These are phyloP conservation scores for Epinotia demarniana DNA, from an alignment of 2,888 invertebrate species.

Conservation along the genomic window DNA sequence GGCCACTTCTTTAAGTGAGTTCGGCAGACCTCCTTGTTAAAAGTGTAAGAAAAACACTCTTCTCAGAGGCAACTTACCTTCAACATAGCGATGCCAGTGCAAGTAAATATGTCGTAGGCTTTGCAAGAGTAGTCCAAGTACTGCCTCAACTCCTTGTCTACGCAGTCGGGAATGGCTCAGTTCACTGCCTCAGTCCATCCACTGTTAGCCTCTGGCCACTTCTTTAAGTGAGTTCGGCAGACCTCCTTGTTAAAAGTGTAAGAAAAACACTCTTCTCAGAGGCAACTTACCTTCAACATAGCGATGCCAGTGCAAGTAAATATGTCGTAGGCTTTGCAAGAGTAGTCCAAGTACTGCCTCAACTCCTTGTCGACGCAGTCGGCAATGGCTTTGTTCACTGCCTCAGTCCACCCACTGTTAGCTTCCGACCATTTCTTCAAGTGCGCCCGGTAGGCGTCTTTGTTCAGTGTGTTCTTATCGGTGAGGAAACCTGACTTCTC, in stretches of 20 bases:
- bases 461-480: slow-evolving; percentile 68
- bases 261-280: not conserved
- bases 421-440: slow-evolving; percentile 67
- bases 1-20: slow-evolving; percentile 69
- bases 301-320: slow-evolving; percentile 78
- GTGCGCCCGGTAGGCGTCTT: slow-evolving; percentile 69
- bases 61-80: not conserved
- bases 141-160: slow-evolving; percentile 71
- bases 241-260: slow-evolving; percentile 70
- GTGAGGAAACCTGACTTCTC: slow-evolving; percentile 74
- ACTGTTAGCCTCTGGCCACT: slow-evolving; percentile 66
- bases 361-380: slow-evolving; percentile 75
- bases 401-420: slow-evolving; percentile 67
- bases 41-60: no score
- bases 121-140: slow-evolving; percentile 71
- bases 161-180: slow-evolving; percentile 71
- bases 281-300: slow-evolving; percentile 70
- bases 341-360: slow-evolving; percentile 69
- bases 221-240: slow-evolving; percentile 64
- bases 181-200: slow-evolving; percentile 70
- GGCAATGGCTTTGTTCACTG: slow-evolving; percentile 67
- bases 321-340: slow-evolving; percentile 77
- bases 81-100: not conserved
- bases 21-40: slow-evolving; percentile 52
- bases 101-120: slow-evolving; percentile 57